Evolutionary conservation across 2,888 invertebrate genomes (phyloP).

Genomic region (Xestia xanthographa): DNA sequence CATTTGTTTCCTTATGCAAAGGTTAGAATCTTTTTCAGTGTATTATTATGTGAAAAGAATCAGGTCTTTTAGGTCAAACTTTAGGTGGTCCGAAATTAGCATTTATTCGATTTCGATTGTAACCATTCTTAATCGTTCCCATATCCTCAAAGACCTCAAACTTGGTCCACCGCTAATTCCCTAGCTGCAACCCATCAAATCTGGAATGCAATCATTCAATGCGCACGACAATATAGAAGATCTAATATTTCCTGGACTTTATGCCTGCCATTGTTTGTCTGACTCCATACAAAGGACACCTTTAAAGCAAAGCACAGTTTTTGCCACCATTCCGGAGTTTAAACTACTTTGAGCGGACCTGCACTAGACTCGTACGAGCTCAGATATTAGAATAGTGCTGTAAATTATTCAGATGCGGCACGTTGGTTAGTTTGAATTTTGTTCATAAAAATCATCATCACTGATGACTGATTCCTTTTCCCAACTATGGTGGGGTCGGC

Average conservation of each 20-base stretch:
- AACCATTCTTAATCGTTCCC: background rate
- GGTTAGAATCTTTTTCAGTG: background rate
- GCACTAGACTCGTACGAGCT: slow-evolving; percentile 67
- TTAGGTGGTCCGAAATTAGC: background rate
- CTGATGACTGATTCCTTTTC: no score
- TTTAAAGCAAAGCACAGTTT: slow-evolving; percentile 71
- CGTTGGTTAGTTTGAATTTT: background rate
- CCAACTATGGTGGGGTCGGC: no score
- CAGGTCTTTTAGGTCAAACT: background rate
- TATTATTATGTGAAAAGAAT: background rate
- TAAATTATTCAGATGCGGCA: slow-evolving; percentile 55
- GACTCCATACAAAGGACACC: slow-evolving; percentile 68
- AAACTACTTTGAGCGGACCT: slow-evolving; percentile 77
- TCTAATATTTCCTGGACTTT: slow-evolving; percentile 70
- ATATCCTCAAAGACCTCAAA: background rate
- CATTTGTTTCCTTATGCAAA: background rate
- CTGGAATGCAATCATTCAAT: slow-evolving; percentile 65
- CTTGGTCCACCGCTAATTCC: slow-evolving; percentile 21
- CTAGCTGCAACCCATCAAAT: slow-evolving; percentile 56
- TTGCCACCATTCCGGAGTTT: slow-evolving; percentile 78
- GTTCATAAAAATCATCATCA: background rate
- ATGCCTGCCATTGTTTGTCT: slow-evolving; percentile 58
- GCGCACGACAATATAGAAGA: slow-evolving; percentile 58
- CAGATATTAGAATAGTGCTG: slow-evolving; percentile 59
- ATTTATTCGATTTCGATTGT: background rate